Evolutionary conservation across 2,113 vertebrate genomes (phyloP).

Genomic region (Regulus satrapa): DNA sequence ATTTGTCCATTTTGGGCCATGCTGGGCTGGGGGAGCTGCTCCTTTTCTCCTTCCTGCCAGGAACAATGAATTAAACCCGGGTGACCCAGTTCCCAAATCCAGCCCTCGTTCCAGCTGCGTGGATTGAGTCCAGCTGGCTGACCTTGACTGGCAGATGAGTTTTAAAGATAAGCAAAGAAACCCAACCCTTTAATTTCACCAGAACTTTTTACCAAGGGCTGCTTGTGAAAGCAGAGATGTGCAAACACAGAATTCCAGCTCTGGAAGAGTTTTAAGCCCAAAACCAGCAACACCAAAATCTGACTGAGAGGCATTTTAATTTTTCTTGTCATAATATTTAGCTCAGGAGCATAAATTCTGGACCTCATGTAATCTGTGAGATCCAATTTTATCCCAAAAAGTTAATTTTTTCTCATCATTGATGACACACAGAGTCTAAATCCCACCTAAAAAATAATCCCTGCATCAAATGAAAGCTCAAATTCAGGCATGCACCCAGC

Average conservation of each 20-base stretch:
- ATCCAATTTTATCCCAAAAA: background rate
- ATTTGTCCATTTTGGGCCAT: background rate
- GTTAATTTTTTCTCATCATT: background rate
- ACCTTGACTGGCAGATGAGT: background rate
- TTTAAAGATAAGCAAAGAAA: background rate
- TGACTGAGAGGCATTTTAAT: background rate
- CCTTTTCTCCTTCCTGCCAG: background rate
- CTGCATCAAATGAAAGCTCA: background rate
- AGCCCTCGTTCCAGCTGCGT: background rate
- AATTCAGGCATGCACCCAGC: background rate
- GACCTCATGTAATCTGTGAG: background rate
- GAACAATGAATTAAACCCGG: background rate
- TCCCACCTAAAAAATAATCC: background rate
- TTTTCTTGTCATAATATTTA: background rate
- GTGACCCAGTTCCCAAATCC: background rate
- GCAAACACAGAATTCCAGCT: background rate
- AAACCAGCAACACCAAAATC: background rate
- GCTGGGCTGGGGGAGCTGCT: background rate
- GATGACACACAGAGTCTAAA: background rate
- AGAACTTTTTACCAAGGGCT: background rate
- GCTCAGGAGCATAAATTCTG: background rate
- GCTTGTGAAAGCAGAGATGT: background rate
- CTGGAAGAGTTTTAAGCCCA: background rate
- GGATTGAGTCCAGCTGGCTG: background rate
- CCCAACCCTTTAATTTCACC: background rate